Conservation (phyloP, 2,113 vertebrate genomes). For the Thryonomys swinderianus region DNA sequence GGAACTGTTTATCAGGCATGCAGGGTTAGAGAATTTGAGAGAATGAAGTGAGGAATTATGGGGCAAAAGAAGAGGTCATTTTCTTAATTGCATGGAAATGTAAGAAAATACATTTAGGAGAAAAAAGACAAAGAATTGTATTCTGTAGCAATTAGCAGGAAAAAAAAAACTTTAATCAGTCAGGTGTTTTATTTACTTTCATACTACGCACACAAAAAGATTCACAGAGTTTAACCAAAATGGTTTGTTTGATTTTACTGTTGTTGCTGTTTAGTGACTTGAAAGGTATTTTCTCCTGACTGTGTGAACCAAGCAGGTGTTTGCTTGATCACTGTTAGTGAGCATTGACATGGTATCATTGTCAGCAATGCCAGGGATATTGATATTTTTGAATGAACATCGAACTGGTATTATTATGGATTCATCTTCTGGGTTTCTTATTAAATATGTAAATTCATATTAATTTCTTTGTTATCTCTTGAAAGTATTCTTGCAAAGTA, state of each 20-base stretch:
- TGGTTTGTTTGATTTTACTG: background rate
- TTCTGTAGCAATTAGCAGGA: conserved; percentile 18
- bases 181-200: conserved; percentile 16
- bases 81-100: conserved; percentile 42
- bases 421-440: conserved; percentile 52
- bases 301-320: background rate
- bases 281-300: background rate
- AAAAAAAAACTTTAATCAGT: conserved; percentile 24
- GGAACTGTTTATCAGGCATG: background rate
- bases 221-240: background rate
- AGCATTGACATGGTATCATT: background rate
- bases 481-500: conserved; percentile 68
- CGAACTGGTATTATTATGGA: conserved; percentile 61
- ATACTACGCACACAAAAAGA: background rate
- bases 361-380: background rate
- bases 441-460: conserved; percentile 62
- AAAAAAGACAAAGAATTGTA: background rate
- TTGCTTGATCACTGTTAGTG: background rate
- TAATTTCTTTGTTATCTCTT: conserved; percentile 58
- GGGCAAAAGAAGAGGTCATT: background rate
- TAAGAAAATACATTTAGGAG: background rate
- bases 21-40: background rate
- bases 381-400: conserved; percentile 66
- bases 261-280: background rate
- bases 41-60: background rate